These are phyloP conservation scores for Microctonus brassicae DNA, from an alignment of 2,888 invertebrate species.

Conservation along the genomic window DNA sequence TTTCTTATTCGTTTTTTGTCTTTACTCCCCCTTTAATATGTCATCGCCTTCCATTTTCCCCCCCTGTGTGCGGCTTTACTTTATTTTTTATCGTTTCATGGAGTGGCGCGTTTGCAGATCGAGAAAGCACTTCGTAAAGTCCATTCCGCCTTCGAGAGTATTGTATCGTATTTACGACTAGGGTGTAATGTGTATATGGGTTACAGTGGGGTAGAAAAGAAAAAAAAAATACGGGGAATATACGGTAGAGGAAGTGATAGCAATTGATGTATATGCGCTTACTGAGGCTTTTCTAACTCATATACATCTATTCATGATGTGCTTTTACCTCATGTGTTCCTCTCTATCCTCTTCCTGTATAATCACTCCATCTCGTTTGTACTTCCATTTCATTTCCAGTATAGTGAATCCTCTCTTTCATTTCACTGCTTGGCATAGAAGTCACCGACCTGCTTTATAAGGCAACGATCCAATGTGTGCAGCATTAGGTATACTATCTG, in stretches of 20 bases:
- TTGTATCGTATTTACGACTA: constrained; percentile 31
- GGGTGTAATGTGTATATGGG: not conserved
- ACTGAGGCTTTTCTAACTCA: constrained; percentile 32
- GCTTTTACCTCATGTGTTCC: not conserved
- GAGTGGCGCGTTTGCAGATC: constrained; percentile 19
- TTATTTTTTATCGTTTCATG: constrained; percentile 7
- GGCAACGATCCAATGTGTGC: constrained; percentile 29
- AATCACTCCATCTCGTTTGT: constrained; percentile 14
- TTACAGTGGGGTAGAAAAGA: not conserved
- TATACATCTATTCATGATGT: constrained; percentile 54
- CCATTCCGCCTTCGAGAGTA: constrained; percentile 21
- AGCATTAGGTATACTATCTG: not conserved
- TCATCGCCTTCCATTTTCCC: not conserved
- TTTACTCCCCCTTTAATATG: not conserved
- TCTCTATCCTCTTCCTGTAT: constrained; percentile 4
- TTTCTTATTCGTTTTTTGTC: not conserved
- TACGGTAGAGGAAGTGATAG: not conserved
- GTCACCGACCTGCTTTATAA: constrained; percentile 53
- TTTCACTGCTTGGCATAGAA: constrained; percentile 39
- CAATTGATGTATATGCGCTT: constrained; percentile 8
- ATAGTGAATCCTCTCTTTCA: constrained; percentile 36
- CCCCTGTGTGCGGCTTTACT: not conserved
- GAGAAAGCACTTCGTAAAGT: constrained; percentile 25
- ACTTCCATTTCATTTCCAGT: constrained; percentile 37
- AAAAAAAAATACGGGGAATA: not conserved